Conservation (phyloP, 2,888 invertebrate species). For the Diploptera punctata region DNA sequence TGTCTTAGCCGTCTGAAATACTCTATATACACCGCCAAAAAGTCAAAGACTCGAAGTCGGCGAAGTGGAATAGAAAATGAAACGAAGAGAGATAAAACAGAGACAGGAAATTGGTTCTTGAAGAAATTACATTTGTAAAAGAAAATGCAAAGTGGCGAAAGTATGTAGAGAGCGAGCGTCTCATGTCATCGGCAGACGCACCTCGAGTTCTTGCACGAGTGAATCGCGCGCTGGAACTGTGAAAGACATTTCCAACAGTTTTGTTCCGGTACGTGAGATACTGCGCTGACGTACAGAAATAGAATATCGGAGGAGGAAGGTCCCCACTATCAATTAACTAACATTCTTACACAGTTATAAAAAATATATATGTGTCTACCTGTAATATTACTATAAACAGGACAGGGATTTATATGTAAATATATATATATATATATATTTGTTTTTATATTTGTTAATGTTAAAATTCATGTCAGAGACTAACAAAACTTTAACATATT, state of each 20-base stretch:
- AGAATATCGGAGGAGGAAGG: too few species aligned
- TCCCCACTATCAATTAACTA: too few species aligned
- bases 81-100: neutral
- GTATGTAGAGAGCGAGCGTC: neutral
- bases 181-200: neutral
- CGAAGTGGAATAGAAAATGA: neutral
- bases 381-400: too few species aligned
- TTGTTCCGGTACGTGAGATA: neutral
- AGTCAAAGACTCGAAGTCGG: neutral
- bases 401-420: too few species aligned
- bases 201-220: neutral
- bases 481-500: too few species aligned
- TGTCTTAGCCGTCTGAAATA: too few species aligned
- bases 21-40: neutral
- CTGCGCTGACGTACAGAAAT: too few species aligned
- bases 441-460: too few species aligned
- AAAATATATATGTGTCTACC: too few species aligned
- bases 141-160: neutral
- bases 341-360: too few species aligned
- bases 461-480: too few species aligned
- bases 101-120: neutral
- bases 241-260: neutral
- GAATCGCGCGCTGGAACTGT: neutral
- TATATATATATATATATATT: too few species aligned
- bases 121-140: neutral